Percentiles rank a stretch among this genome's conserved stretches.
These are phyloP conservation scores for Amphiduros pacificus DNA, from an alignment of 2,888 invertebrate species.

Conservation along the genomic window DNA sequence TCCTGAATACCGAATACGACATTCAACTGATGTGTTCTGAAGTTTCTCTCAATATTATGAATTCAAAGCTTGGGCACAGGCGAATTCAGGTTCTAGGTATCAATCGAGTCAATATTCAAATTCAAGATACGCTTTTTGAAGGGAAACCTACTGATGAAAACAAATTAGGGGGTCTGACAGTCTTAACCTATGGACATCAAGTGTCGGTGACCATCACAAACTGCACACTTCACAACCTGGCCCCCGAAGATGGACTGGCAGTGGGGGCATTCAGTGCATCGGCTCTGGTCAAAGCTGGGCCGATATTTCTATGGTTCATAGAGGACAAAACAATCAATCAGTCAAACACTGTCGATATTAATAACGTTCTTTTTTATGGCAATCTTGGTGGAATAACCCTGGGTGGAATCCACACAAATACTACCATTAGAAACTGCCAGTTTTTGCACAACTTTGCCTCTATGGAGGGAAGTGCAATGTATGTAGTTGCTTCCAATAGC, in stretches of 20 bases:
- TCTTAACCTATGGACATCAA: neutral
- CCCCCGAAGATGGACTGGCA: neutral
- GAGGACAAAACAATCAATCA: no score
- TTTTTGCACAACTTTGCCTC: neutral
- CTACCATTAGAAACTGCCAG: neutral
- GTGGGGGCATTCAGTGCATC: neutral
- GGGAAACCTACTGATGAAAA: neutral
- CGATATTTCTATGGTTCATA: no score
- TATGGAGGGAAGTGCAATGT: neutral
- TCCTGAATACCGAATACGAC: no score
- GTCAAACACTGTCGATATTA: no score
- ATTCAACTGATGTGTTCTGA: no score
- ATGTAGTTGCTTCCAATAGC: neutral
- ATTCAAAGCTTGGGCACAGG: no score
- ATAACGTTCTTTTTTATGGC: neutral
- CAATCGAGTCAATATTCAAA: neutral
- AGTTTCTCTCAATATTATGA: no score
- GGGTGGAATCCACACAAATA: neutral
- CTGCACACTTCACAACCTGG: neutral
- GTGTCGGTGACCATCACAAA: neutral
- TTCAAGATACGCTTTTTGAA: neutral
- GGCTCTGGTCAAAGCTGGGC: no score
- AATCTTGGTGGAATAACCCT: slow-evolving; percentile 1
- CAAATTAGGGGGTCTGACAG: neutral
- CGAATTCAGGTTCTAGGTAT: neutral